phyloP scores from a whole-genome alignment of 2,888 invertebrate species.

The Ophion ellenae region DNA sequence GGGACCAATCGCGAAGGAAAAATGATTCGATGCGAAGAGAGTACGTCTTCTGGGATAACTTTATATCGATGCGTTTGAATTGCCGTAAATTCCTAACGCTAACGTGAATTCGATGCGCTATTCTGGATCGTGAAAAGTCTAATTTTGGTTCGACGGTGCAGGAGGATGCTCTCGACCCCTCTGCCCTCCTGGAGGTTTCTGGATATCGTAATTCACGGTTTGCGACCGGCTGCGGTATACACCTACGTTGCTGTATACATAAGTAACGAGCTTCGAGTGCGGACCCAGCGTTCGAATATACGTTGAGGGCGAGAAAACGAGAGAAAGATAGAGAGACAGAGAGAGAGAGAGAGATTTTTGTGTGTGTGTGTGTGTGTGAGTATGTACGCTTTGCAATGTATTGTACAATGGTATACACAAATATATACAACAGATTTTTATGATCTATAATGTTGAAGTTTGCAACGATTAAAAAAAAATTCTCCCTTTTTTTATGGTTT shows the following conservation, averaged over 20 bases:
- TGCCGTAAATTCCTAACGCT: not conserved
- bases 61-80: not conserved
- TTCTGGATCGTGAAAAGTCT: slow-evolving; percentile 27
- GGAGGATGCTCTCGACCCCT: not conserved
- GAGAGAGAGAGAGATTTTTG: too few relatives aligned
- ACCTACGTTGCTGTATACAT: slow-evolving; percentile 4
- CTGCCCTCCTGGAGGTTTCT: slow-evolving; percentile 23
- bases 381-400: too few relatives aligned
- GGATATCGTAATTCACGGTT: slow-evolving; percentile 62
- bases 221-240: slow-evolving; percentile 38
- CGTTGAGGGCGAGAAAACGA: not conserved
- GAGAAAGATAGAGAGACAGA: too few relatives aligned
- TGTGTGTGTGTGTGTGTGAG: too few relatives aligned
- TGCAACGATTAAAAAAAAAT: too few relatives aligned
- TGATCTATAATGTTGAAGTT: too few relatives aligned
- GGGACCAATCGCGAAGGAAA: too few relatives aligned
- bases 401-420: too few relatives aligned
- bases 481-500: too few relatives aligned
- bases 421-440: too few relatives aligned
- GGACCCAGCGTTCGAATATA: slow-evolving; percentile 25
- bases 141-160: slow-evolving; percentile 3
- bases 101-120: not conserved
- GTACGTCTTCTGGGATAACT: not conserved
- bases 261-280: slow-evolving; percentile 34
- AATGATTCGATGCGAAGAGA: too few relatives aligned